Conservation (phyloP, 2,888 invertebrate genomes). For the Drosophila anomelani region DNA sequence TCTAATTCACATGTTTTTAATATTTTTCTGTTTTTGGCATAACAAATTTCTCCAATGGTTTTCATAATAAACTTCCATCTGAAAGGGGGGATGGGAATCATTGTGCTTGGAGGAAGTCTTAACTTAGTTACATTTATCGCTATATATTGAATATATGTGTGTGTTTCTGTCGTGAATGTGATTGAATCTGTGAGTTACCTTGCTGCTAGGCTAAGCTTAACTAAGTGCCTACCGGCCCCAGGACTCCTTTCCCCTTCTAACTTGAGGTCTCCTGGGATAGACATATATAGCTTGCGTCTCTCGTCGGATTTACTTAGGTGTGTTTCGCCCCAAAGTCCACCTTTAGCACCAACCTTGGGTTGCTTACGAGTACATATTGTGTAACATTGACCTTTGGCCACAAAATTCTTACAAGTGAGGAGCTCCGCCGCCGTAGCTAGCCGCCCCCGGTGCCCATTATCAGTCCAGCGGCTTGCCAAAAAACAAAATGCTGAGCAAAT, state of each 20-base stretch:
- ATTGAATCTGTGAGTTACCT: slow-evolving; percentile 45
- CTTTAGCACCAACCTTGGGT: slow-evolving; percentile 73
- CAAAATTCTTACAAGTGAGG: slow-evolving; percentile 58
- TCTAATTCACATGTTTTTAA: slow-evolving; percentile 4
- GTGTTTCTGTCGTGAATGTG: slow-evolving; percentile 22
- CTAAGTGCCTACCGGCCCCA: slow-evolving; percentile 32
- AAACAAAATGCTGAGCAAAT: slow-evolving; percentile 82
- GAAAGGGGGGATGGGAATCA: slow-evolving; percentile 24
- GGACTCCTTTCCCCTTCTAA: neutral
- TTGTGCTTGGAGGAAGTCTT: slow-evolving; percentile 56
- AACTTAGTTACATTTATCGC: slow-evolving; percentile 61
- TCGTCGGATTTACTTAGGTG: slow-evolving; percentile 8
- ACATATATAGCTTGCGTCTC: slow-evolving; percentile 22
- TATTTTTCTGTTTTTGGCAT: slow-evolving; percentile 54
- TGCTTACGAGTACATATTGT: slow-evolving; percentile 46
- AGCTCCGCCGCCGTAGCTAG: slow-evolving; percentile 37
- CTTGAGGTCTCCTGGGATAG: neutral
- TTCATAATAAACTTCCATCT: slow-evolving; percentile 47
- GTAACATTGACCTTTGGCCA: slow-evolving; percentile 74
- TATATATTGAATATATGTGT: slow-evolving; percentile 58
- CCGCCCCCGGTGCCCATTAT: slow-evolving; percentile 40
- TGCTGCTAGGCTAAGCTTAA: slow-evolving; percentile 50
- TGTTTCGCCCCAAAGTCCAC: slow-evolving; percentile 30
- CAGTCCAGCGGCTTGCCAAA: slow-evolving; percentile 80
- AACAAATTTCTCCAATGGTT: slow-evolving; percentile 55